phyloP scores from a whole-genome alignment of 2,888 invertebrate genomes.

The Drosophila mimetica region DNA sequence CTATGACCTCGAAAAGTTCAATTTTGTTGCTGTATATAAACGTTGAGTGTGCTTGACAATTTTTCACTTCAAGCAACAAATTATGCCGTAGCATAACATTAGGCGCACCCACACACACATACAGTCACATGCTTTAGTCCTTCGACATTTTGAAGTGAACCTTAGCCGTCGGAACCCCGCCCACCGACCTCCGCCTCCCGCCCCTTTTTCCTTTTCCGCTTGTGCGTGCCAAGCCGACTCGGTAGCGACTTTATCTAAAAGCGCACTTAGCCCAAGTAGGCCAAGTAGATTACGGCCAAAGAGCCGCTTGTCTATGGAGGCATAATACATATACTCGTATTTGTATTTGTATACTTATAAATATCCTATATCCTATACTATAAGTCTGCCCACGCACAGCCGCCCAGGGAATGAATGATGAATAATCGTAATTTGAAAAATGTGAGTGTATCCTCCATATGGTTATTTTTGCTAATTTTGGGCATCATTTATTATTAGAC shows the following conservation, averaged over 20 bases:
- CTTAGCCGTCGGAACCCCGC: constrained; percentile 10
- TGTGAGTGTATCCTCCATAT: constrained; percentile 4
- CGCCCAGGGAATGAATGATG: constrained; percentile 19
- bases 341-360: constrained; percentile 9
- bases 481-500: constrained; percentile 20
- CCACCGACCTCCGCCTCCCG: background rate
- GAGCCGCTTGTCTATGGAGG: constrained; percentile 39
- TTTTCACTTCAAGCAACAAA: constrained; percentile 80
- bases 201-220: constrained; percentile 47
- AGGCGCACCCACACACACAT: constrained; percentile 57
- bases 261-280: constrained; percentile 79
- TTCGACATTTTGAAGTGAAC: constrained; percentile 61
- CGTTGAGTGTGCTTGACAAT: constrained; percentile 78
- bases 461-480: constrained; percentile 22
- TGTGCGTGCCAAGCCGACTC: constrained; percentile 68
- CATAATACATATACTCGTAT: constrained; percentile 3
- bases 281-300: constrained; percentile 72
- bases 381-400: constrained; percentile 16
- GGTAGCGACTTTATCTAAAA: constrained; percentile 78
- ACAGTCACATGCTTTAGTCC: constrained; percentile 13
- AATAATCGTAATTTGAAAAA: constrained; percentile 34
- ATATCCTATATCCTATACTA: background rate
- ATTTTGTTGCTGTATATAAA: constrained; percentile 68
- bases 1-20: constrained; percentile 79
- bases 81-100: constrained; percentile 78